Conservation (phyloP, 2,797 vertebrate species). For the Galaxias olidus region DNA sequence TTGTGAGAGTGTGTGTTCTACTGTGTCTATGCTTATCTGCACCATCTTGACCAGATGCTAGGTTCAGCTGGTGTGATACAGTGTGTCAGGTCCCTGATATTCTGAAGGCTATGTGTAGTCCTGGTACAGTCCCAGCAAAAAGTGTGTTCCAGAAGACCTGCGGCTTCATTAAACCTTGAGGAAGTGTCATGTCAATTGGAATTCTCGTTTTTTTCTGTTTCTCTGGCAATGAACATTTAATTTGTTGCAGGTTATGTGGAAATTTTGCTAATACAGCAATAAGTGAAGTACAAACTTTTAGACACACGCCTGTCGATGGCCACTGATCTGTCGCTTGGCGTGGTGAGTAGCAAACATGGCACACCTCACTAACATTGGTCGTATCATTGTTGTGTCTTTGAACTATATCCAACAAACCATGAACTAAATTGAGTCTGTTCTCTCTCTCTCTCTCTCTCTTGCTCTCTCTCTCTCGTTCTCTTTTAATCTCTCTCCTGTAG, state of each 20-base stretch:
- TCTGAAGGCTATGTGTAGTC: too few species aligned
- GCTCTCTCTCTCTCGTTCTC: constrained; percentile 5
- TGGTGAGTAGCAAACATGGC: constrained; percentile 38
- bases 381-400: too few species aligned
- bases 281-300: too few species aligned
- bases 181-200: background rate
- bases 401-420: too few species aligned
- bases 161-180: background rate
- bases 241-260: constrained; percentile 12
- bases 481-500: constrained; percentile 18
- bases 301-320: constrained; percentile 4
- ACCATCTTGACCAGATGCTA: too few species aligned
- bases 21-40: too few species aligned
- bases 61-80: too few species aligned
- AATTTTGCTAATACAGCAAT: constrained; percentile 19
- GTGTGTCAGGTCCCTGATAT: too few species aligned
- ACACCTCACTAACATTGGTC: too few species aligned
- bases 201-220: background rate
- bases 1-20: too few species aligned
- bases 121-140: background rate
- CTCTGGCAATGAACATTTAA: constrained; percentile 11
- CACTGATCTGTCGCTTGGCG: constrained; percentile 1
- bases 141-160: background rate
- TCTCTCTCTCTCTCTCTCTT: constrained; percentile 1
- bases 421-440: background rate